These are phyloP conservation scores for Benthosema pterotum DNA, from an alignment of 2,797 vertebrate species.

Conservation along the genomic window DNA sequence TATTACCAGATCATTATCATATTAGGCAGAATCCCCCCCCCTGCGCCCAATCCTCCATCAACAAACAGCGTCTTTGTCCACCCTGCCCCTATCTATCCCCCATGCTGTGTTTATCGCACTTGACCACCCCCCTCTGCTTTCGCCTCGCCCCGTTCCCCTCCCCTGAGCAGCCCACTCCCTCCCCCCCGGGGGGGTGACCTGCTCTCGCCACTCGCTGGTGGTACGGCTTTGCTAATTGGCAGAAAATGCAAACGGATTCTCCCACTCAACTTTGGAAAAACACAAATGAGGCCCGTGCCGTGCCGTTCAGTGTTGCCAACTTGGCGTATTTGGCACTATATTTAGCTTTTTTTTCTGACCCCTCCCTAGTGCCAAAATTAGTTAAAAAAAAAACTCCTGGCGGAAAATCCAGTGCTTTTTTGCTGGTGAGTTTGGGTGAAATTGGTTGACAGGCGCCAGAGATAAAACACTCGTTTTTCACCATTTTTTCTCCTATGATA, in stretches of 20 bases:
- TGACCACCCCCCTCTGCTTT: not conserved
- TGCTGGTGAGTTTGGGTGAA: too few relatives aligned
- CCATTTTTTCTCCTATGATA: too few relatives aligned
- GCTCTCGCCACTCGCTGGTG: constrained; percentile 19
- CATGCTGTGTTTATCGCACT: constrained; percentile 28
- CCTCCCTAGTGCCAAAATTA: too few relatives aligned
- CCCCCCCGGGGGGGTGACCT: constrained; percentile 27
- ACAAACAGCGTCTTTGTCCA: constrained; percentile 33
- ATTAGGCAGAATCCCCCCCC: constrained; percentile 2
- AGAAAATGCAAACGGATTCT: constrained; percentile 10
- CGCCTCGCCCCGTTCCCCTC: not conserved
- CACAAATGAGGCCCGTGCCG: not conserved
- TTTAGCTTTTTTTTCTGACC: too few relatives aligned
- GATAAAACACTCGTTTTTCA: too few relatives aligned
- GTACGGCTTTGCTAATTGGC: not conserved
- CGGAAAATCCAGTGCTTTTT: too few relatives aligned
- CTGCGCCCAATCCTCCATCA: constrained; percentile 3
- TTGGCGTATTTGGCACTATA: too few relatives aligned
- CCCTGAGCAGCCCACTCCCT: constrained; percentile 2
- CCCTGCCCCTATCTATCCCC: constrained; percentile 25
- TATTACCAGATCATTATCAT: constrained; percentile 59
- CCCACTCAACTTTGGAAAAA: constrained; percentile 2
- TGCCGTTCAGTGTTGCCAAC: too few relatives aligned
- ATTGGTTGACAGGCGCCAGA: too few relatives aligned
- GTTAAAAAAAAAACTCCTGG: too few relatives aligned